A percentile compares a stretch with the other conserved stretches of the same genome.
Conservation (phyloP, 2,113 vertebrate species). For the Gavialis gangeticus region DNA sequence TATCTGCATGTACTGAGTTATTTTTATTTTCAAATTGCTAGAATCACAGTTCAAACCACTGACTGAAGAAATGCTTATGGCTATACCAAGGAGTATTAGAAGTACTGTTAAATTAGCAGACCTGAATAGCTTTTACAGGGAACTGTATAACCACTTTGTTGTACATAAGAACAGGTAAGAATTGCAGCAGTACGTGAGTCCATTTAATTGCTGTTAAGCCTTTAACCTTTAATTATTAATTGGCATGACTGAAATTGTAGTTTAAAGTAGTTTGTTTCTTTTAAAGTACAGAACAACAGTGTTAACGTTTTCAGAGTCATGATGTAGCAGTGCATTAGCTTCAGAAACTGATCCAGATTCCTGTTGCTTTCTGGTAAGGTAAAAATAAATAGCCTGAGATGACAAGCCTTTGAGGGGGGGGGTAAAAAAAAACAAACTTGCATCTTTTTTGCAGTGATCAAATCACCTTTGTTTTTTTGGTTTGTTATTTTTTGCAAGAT, state of each 20-base stretch:
- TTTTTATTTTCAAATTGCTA: neutral
- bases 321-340: neutral
- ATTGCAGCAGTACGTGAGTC: neutral
- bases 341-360: neutral
- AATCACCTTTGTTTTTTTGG: neutral
- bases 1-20: neutral
- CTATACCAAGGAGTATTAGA: conserved; percentile 23
- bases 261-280: neutral
- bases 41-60: neutral
- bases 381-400: neutral
- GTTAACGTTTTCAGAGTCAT: neutral
- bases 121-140: conserved; percentile 12
- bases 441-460: too few relatives aligned
- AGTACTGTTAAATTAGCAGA: conserved; percentile 30
- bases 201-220: neutral
- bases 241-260: neutral
- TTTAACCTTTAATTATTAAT: neutral
- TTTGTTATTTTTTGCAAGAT: neutral
- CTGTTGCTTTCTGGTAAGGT: neutral
- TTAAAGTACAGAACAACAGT: neutral
- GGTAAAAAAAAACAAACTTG: neutral
- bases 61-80: neutral
- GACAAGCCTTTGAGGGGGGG: neutral
- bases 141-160: conserved; percentile 18
- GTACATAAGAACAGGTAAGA: conserved; percentile 38